Conservation (phyloP, 2,797 vertebrate species). For the Squalus acanthias region DNA sequence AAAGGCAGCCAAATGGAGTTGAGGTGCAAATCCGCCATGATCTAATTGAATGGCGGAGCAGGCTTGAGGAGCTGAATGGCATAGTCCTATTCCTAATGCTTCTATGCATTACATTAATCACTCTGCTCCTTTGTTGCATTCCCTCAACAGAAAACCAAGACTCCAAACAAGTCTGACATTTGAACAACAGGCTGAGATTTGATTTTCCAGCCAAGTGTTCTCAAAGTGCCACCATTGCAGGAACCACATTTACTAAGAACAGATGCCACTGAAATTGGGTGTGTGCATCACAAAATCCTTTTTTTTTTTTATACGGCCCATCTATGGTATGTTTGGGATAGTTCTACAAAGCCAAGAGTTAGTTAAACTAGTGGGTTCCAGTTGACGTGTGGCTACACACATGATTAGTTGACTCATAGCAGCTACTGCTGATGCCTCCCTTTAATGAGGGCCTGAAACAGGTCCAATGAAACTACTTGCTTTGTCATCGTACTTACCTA, state of each 20-base stretch:
- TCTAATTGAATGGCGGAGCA: background rate
- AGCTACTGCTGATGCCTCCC: background rate
- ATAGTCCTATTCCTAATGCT: background rate
- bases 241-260: background rate
- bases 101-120: background rate
- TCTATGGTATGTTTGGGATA: background rate
- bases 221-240: background rate
- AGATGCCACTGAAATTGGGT: background rate
- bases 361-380: background rate
- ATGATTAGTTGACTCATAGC: background rate
- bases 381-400: background rate
- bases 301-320: background rate
- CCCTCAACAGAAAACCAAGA: background rate
- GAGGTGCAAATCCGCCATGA: background rate
- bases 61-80: background rate
- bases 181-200: background rate
- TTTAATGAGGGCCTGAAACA: background rate
- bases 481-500: background rate
- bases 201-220: background rate
- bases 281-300: background rate
- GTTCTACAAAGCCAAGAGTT: too few species aligned
- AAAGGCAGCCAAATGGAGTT: background rate
- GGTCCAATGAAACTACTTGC: background rate
- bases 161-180: background rate
- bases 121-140: background rate